Base-by-base conservation (phyloP, 2,113 vertebrate species). In the Apus apus region DNA sequence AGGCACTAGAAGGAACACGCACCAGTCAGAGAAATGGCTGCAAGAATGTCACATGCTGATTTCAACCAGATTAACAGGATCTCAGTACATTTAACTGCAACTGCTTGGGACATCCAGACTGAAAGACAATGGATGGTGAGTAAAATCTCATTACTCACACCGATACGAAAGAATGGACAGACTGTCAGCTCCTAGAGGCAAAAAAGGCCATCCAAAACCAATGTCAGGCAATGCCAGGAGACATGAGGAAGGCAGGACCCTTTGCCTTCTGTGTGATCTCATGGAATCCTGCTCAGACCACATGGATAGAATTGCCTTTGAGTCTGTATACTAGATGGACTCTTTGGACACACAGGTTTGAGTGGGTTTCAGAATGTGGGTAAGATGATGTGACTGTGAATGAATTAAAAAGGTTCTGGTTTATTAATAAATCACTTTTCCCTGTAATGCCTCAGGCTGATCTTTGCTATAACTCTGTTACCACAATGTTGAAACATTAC, bases 191-290 rank as follows among this genome's bases (percentile, higher is more conserved):
- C 30, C 27, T 9, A 80, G 16, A 58, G 8, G 40, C 30, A 30
- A 61, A 70, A 83, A 90, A 70, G 7, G 1, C 3, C 65, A 5
- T 5, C 2, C 4, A 76, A 93, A 90, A 34, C 8, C 30, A 80
- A 5, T 34, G 76, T 5, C 70, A 61, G 30, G 50, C 6, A 50
- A n/a, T 19, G 17, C 9, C 8, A 13, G 18, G n/a, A 80, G 45
- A 45, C 34, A 13, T 4, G 13, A 80, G 29, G 32, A 53, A 1
- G 2, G 34, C 20, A 68, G 14, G 18, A 57, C 3, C 1, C 5
- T 65, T 75, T 64, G 38, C 6, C 7, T 67, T 51, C 26, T 38
- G 1, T 38, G 16, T 20, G 12, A 13, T 58, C 1, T 0, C 27
- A 73, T 36, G 25, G 5, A 82, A 51, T 67, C 38, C 45, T 79